phyloP scores from a whole-genome alignment of 2,113 vertebrate species.

The Anarhynchus alexandrinus region DNA sequence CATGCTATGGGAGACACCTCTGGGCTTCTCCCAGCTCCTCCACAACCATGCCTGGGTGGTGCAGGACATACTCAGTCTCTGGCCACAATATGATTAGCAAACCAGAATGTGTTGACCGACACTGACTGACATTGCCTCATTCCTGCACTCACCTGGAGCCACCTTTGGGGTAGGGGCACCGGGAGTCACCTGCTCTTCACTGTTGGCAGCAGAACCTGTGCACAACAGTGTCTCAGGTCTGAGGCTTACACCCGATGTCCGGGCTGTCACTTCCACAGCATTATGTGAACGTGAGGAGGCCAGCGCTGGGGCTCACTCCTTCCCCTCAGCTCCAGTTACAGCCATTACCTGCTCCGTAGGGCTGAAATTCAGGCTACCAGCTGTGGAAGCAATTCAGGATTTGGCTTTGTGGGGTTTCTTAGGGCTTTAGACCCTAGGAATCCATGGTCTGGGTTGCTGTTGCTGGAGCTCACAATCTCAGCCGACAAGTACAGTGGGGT shows the following conservation, averaged over 20 bases:
- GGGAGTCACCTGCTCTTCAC: neutral
- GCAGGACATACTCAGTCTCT: neutral
- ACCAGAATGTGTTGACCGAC: neutral
- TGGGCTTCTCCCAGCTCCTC: neutral
- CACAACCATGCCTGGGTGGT: too few relatives aligned
- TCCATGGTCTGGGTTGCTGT: neutral
- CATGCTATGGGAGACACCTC: neutral
- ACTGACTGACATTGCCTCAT: neutral
- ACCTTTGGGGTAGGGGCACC: neutral
- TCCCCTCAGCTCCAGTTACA: neutral
- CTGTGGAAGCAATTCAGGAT: neutral
- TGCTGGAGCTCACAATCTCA: neutral
- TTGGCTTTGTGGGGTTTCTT: neutral
- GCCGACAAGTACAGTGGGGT: fast-evolving
- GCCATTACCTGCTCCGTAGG: fast-evolving
- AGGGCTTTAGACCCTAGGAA: neutral
- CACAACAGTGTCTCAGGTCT: neutral
- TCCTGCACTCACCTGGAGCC: neutral
- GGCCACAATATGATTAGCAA: fast-evolving
- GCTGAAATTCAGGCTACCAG: neutral
- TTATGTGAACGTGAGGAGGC: fast-evolving
- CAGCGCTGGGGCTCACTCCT: neutral
- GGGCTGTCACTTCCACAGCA: neutral
- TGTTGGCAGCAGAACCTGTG: neutral
- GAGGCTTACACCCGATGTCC: neutral